Evolutionary conservation across 2,888 invertebrate species (phyloP).

Genomic region (Acronicta psi): DNA sequence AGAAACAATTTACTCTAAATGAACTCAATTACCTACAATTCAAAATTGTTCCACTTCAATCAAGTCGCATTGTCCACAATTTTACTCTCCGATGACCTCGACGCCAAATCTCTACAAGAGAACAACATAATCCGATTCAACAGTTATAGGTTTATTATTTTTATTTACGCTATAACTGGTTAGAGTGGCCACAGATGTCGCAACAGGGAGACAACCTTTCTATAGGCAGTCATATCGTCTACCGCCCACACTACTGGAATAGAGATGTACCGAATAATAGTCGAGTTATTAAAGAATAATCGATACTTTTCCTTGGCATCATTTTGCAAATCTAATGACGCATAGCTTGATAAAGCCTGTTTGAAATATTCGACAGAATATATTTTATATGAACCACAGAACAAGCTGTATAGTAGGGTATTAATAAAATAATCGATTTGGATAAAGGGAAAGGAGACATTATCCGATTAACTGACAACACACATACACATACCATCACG

Average conservation of each 20-base stretch:
- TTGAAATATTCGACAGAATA: too few species aligned
- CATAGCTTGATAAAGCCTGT: too few species aligned
- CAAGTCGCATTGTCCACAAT: constrained; percentile 5
- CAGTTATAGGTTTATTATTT: constrained; percentile 55
- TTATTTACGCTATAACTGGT: constrained; percentile 55
- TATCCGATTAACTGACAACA: too few species aligned
- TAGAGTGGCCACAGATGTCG: constrained; percentile 65
- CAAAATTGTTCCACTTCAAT: constrained; percentile 11
- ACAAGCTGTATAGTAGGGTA: too few species aligned
- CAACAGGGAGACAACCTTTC: constrained; percentile 75
- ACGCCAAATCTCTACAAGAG: constrained; percentile 25
- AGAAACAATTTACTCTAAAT: constrained; percentile 5
- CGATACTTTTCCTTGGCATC: constrained; percentile 6
- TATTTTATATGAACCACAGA: too few species aligned
- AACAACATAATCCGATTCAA: constrained; percentile 53
- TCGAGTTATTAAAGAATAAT: constrained; percentile 3
- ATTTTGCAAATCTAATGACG: neutral
- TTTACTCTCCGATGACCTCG: constrained; percentile 15
- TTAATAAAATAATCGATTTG: too few species aligned
- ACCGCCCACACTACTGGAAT: constrained; percentile 74
- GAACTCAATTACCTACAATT: neutral
- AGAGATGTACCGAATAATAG: constrained; percentile 53
- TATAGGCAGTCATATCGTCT: constrained; percentile 69
- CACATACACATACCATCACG: too few species aligned
- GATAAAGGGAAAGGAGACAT: too few species aligned